phyloP scores from a whole-genome alignment of 2,113 vertebrate species.

The Salvelinus namaycush region DNA sequence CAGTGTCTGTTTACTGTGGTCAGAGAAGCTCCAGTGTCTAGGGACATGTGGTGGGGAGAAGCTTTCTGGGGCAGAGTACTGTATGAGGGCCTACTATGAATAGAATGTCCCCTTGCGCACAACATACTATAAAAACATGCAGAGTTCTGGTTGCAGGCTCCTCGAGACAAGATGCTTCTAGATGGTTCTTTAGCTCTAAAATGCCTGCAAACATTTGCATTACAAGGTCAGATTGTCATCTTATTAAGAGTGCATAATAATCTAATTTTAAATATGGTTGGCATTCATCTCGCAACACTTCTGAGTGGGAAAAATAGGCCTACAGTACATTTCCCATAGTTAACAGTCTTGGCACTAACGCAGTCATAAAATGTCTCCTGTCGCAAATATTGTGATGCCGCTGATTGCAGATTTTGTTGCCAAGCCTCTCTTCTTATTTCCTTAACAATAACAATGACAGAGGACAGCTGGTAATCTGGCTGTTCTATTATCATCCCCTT shows the following conservation, averaged over 20 bases:
- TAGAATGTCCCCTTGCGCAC: background rate
- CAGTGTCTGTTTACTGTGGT: background rate
- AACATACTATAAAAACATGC: background rate
- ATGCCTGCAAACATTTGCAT: background rate
- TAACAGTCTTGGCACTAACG: constrained; percentile 25
- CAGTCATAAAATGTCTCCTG: constrained; percentile 10
- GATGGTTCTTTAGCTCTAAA: background rate
- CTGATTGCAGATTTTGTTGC: constrained; percentile 15
- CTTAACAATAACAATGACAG: constrained; percentile 14
- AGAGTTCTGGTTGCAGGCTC: background rate
- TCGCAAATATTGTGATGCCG: constrained; percentile 26
- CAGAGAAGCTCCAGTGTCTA: background rate
- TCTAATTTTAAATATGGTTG: background rate
- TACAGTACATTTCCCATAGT: constrained; percentile 3
- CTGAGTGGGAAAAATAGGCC: background rate
- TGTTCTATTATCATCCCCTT: constrained; percentile 12
- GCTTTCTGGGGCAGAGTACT: background rate
- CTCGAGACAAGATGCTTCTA: background rate
- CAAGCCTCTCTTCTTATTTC: constrained; percentile 4
- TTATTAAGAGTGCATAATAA: too few species aligned
- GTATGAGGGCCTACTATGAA: constrained; percentile 4
- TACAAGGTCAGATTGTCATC: too few species aligned
- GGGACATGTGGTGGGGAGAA: background rate
- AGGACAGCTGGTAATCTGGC: constrained; percentile 32
- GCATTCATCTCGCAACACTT: background rate